Conservation (phyloP, 1,140 invertebrate genomes). For the Lucilia cuprina region DNA sequence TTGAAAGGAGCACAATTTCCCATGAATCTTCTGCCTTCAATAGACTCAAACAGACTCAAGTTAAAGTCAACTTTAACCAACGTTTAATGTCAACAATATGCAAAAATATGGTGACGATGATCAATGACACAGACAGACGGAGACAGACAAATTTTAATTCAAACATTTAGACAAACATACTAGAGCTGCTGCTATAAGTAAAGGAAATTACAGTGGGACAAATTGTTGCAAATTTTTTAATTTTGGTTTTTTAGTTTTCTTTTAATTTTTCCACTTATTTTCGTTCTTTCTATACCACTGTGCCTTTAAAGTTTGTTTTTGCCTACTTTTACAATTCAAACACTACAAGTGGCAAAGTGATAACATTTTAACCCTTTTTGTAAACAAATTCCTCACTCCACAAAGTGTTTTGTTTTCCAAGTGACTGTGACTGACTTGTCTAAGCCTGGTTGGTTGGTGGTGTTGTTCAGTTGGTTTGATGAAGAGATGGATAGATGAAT, state of each 20-base stretch:
- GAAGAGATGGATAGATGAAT: neutral
- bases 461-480: neutral
- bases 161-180: neutral
- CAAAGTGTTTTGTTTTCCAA: neutral
- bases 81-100: conserved; percentile 16
- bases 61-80: conserved; percentile 5
- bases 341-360: conserved; percentile 31
- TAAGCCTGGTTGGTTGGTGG: neutral
- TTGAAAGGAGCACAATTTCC: neutral
- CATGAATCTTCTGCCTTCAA: neutral
- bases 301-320: neutral
- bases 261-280: neutral
- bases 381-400: conserved; percentile 25
- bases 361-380: conserved; percentile 29
- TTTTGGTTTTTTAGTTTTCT: neutral
- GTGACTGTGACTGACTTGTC: neutral
- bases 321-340: neutral
- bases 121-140: neutral
- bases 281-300: neutral
- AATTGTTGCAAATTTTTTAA: too few species aligned
- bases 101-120: conserved; percentile 22
- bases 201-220: neutral
- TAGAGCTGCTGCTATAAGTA: neutral
- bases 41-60: neutral
- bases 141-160: too few species aligned